Percentiles rank a stretch among this genome's conserved stretches.
These are phyloP conservation scores for Agapostemon virescens DNA, from an alignment of 2,888 invertebrate species.

Conservation along the genomic window DNA sequence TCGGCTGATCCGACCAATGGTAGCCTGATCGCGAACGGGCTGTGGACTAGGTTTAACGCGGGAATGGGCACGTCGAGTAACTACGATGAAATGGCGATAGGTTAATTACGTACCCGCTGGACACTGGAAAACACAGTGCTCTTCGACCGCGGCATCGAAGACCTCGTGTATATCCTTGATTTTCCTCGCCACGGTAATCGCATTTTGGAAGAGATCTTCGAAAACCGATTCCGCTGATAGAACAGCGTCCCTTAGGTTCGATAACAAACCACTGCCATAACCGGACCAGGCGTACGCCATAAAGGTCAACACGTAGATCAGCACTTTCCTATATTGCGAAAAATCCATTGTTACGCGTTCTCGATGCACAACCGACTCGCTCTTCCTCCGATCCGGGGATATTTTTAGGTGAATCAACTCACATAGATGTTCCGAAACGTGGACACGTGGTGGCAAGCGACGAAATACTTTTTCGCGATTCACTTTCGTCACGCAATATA, in stretches of 20 bases:
- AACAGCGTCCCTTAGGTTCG: constrained; percentile 89
- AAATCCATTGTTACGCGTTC: constrained; percentile 84
- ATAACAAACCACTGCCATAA: constrained; percentile 88
- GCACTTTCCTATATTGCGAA: constrained; percentile 86
- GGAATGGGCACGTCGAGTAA: background rate
- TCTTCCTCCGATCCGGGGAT: constrained; percentile 36
- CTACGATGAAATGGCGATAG: background rate
- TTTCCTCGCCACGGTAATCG: constrained; percentile 87
- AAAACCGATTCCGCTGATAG: constrained; percentile 90
- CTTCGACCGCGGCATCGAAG: constrained; percentile 92
- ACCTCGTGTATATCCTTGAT: constrained; percentile 90
- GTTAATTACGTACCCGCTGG: constrained; percentile 83
- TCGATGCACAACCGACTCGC: constrained; percentile 19
- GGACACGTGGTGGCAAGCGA: constrained; percentile 49
- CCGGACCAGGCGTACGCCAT: constrained; percentile 90
- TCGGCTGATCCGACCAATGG: constrained; percentile 6
- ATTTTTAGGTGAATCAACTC: constrained; percentile 69
- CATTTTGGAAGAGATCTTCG: constrained; percentile 88
- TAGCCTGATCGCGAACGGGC: background rate
- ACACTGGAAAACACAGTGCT: constrained; percentile 89
- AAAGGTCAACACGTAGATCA: constrained; percentile 89
- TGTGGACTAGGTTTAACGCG: constrained; percentile 6
- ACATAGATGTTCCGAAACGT: constrained; percentile 18
- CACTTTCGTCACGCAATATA: constrained; percentile 27
- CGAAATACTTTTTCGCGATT: constrained; percentile 22